Percentiles rank a stretch among this genome's conserved stretches.
These are phyloP conservation scores for Oryctes rhinoceros DNA, from an alignment of 1,140 invertebrate genomes.

Conservation along the genomic window DNA sequence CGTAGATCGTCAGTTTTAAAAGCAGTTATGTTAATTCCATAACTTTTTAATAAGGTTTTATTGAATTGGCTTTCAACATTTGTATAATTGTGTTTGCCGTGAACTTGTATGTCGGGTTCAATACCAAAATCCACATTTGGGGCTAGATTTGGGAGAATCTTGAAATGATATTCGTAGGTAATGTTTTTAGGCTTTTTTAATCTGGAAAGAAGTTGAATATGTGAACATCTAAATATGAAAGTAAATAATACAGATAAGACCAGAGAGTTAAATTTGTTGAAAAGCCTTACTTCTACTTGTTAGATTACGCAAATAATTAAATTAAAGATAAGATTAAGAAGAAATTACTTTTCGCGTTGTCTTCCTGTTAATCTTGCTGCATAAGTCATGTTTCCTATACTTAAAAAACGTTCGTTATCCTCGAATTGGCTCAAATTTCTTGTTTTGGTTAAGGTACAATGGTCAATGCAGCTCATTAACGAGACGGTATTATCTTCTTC, in stretches of 20 bases:
- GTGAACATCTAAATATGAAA: neutral
- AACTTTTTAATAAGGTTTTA: slow-evolving; percentile 60
- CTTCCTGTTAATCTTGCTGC: neutral
- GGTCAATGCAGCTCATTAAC: slow-evolving; percentile 73
- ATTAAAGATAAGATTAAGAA: neutral
- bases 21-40: slow-evolving; percentile 74
- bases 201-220: neutral
- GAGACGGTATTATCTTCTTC: slow-evolving; percentile 75
- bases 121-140: slow-evolving; percentile 19
- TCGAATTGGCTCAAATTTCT: neutral
- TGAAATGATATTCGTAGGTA: slow-evolving; percentile 55
- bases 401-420: neutral
- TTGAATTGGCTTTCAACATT: slow-evolving; percentile 55
- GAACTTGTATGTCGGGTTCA: neutral
- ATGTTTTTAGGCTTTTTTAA: slow-evolving; percentile 34
- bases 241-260: neutral
- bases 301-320: neutral
- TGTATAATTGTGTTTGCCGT: slow-evolving; percentile 13
- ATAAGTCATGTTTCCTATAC: slow-evolving; percentile 16
- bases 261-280: neutral
- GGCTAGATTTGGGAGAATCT: slow-evolving; percentile 5
- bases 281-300: too few species aligned
- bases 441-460: slow-evolving; percentile 66
- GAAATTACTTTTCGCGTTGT: slow-evolving; percentile 18
- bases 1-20: slow-evolving; percentile 75